Evolutionary conservation across 2,797 vertebrate genomes (phyloP).

Genomic region (Paratrypauchen microcephalus): DNA sequence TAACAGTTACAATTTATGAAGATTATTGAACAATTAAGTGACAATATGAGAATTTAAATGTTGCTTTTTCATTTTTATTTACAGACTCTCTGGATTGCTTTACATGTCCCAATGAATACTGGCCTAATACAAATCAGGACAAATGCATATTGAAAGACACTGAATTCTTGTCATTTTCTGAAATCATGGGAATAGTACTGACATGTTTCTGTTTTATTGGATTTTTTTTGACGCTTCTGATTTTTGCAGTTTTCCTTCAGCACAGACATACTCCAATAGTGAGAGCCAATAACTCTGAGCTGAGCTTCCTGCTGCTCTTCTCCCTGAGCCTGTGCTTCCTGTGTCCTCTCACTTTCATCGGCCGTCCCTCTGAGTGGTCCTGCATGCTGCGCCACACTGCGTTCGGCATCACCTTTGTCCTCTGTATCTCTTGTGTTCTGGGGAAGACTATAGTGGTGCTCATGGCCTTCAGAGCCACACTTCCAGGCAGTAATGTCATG

Average conservation of each 20-base stretch:
- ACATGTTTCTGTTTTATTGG: constrained; percentile 46
- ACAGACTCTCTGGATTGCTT: constrained; percentile 58
- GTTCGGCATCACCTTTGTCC: constrained; percentile 76
- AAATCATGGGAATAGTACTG: constrained; percentile 55
- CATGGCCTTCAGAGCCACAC: constrained; percentile 74
- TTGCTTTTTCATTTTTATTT: constrained; percentile 28
- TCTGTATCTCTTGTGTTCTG: constrained; percentile 76
- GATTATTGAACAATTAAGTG: not conserved
- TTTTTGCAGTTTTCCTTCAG: constrained; percentile 49
- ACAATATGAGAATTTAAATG: too few species aligned
- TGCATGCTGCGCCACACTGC: constrained; percentile 79
- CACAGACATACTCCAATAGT: constrained; percentile 51
- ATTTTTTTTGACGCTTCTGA: constrained; percentile 38
- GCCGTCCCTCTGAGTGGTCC: constrained; percentile 73
- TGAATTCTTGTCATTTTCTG: constrained; percentile 55
- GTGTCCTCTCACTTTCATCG: constrained; percentile 77
- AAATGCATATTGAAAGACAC: constrained; percentile 50
- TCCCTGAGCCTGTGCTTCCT: constrained; percentile 76
- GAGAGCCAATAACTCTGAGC: constrained; percentile 39
- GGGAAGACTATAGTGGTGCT: constrained; percentile 78
- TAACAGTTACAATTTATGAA: not conserved
- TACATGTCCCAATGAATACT: constrained; percentile 53
- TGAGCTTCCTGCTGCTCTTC: constrained; percentile 76
- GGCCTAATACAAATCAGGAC: constrained; percentile 53
- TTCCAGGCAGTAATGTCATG: constrained; percentile 73